A percentile compares a stretch with the other conserved stretches of the same genome.
These are phyloP conservation scores for Eledona agricola DNA, from an alignment of 2,888 invertebrate species.

Conservation along the genomic window DNA sequence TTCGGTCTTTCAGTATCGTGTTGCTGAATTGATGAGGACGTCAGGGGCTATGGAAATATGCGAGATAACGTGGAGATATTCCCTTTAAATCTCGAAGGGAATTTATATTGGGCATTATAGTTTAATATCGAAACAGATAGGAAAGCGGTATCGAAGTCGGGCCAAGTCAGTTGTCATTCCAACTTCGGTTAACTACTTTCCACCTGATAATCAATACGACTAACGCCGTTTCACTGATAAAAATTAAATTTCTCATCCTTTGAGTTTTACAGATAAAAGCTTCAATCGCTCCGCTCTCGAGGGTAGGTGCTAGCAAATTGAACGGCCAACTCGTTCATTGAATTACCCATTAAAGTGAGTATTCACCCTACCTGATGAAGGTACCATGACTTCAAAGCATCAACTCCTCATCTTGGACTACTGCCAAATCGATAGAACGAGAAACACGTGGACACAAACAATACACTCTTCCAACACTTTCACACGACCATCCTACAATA, in stretches of 20 bases:
- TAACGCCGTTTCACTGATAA: constrained; percentile 39
- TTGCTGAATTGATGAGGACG: constrained; percentile 38
- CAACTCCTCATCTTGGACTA: constrained; percentile 7
- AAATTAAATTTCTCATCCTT: constrained; percentile 40
- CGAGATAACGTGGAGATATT: constrained; percentile 36
- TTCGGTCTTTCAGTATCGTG: constrained; percentile 35
- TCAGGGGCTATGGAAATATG: constrained; percentile 34
- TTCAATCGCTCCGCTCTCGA: constrained; percentile 34
- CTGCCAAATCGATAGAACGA: constrained; percentile 29
- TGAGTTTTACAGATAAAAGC: constrained; percentile 37
- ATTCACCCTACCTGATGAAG: constrained; percentile 34
- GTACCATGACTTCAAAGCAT: constrained; percentile 33
- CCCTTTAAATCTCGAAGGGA: constrained; percentile 35
- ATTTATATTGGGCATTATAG: constrained; percentile 41
- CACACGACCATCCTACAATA: constrained; percentile 14
- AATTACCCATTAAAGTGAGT: constrained; percentile 36
- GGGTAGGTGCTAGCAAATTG: constrained; percentile 37
- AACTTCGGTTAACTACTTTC: constrained; percentile 36
- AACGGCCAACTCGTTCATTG: constrained; percentile 35
- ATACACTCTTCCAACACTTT: constrained; percentile 25
- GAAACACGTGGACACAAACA: constrained; percentile 29
- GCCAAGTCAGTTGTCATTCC: constrained; percentile 36
- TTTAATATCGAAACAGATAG: constrained; percentile 36
- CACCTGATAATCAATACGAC: constrained; percentile 34
- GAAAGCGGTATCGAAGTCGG: constrained; percentile 31